Conservation (phyloP, 2,113 vertebrate species). For the Climacteris rufus region DNA sequence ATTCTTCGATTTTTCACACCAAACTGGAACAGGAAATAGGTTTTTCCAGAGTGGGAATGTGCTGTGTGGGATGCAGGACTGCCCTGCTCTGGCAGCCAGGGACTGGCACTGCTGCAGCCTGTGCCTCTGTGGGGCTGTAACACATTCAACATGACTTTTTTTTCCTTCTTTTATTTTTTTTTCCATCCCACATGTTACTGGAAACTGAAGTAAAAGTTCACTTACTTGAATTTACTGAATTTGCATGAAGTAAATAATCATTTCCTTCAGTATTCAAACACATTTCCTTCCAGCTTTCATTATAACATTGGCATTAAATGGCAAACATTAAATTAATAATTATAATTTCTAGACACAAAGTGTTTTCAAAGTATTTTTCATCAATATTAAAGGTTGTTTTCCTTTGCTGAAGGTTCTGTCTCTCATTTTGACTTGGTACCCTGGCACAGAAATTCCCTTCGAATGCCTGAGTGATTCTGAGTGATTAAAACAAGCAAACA, state of each 20-base stretch:
- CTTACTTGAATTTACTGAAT: not conserved
- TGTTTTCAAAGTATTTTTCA: not conserved
- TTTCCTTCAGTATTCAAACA: not conserved
- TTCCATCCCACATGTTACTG: not conserved
- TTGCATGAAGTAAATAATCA: not conserved
- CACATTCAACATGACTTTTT: not conserved
- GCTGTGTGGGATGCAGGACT: not conserved
- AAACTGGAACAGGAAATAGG: accelerated
- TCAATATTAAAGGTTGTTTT: not conserved
- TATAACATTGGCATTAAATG: not conserved
- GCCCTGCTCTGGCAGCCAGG: not conserved
- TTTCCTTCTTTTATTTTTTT: not conserved
- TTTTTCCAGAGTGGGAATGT: not conserved
- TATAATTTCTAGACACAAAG: not conserved
- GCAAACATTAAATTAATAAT: not conserved
- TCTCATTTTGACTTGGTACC: not conserved
- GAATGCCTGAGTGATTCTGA: not conserved
- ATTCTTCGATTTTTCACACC: not conserved
- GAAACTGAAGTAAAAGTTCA: not conserved
- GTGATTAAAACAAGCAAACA: constrained; percentile 30
- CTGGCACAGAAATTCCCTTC: not conserved
- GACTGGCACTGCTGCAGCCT: not conserved
- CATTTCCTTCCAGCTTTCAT: not conserved
- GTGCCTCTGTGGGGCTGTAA: not conserved
- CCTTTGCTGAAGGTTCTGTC: not conserved